A percentile compares a stretch with the other conserved stretches of the same genome.
Conservation (phyloP, 1,140 invertebrate species). For the Drosophila kikkawai region DNA sequence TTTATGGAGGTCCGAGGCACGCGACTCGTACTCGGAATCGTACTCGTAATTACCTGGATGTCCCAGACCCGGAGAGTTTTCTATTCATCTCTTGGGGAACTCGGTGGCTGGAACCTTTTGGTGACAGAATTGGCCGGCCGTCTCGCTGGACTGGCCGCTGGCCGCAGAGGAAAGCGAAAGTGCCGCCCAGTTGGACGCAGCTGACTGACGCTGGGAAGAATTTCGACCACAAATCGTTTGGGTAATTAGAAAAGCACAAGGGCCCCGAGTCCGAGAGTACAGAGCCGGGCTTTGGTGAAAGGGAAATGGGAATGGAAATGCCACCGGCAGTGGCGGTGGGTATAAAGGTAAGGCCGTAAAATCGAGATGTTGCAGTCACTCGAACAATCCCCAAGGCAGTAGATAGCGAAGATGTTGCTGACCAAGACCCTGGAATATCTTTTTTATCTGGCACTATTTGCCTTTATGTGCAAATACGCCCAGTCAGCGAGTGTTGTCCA, state of each 20-base stretch:
- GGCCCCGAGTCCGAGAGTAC: conserved; percentile 31
- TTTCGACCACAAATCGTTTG: conserved; percentile 80
- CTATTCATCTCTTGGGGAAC: conserved; percentile 47
- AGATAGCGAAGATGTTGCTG: conserved; percentile 68
- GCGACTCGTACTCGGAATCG: conserved; percentile 50
- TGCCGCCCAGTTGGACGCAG: conserved; percentile 77
- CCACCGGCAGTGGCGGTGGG: conserved; percentile 20
- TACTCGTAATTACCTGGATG: conserved; percentile 57
- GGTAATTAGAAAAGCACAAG: conserved; percentile 78
- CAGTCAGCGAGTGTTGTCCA: conserved; percentile 66
- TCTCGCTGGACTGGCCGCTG: conserved; percentile 54
- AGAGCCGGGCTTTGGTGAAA: conserved; percentile 71
- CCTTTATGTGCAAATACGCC: conserved; percentile 68
- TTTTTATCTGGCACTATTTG: conserved; percentile 70
- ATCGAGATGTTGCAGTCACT: conserved; percentile 62
- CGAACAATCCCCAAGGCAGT: conserved; percentile 31
- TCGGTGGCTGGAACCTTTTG: conserved; percentile 54
- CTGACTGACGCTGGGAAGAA: conserved; percentile 80
- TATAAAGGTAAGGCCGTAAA: conserved; percentile 72
- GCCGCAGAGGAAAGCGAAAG: conserved; percentile 75
- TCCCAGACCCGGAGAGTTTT: conserved; percentile 56
- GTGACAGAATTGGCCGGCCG: conserved; percentile 70
- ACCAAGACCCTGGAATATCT: conserved; percentile 75
- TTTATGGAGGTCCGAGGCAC: conserved; percentile 58
- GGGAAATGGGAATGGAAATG: conserved; percentile 66